phyloP scores from a whole-genome alignment of 1,140 invertebrate species.

The Oncopodura yosiiana region DNA sequence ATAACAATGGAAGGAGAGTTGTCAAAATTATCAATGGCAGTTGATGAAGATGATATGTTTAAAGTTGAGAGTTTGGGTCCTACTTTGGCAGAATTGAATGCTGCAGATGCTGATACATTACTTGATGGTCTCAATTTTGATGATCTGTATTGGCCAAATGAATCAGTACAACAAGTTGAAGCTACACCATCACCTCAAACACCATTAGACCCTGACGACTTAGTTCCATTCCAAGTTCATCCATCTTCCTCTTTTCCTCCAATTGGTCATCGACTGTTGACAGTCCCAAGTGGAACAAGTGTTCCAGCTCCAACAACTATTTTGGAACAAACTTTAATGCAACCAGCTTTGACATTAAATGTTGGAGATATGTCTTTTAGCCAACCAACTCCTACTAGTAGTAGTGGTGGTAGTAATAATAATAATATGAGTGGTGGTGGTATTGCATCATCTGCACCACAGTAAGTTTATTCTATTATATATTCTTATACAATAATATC shows the following conservation, averaged over 20 bases:
- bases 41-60: conserved; percentile 81
- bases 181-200: conserved; percentile 34
- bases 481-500: too few species aligned
- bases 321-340: conserved; percentile 17
- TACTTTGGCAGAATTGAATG: conserved; percentile 76
- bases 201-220: conserved; percentile 29
- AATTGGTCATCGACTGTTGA: conserved; percentile 8
- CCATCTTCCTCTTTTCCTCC: conserved; percentile 31
- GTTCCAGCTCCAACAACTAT: conserved; percentile 19
- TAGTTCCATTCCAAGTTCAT: conserved; percentile 22
- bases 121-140: conserved; percentile 75
- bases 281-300: not conserved
- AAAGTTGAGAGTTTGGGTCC: conserved; percentile 76
- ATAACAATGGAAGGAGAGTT: conserved; percentile 32
- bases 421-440: too few species aligned
- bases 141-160: conserved; percentile 64
- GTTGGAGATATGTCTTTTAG: conserved; percentile 8
- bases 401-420: too few species aligned
- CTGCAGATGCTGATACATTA: conserved; percentile 64
- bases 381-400: not conserved
- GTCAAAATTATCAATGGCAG: conserved; percentile 35
- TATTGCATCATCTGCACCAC: conserved; percentile 11
- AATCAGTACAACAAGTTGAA: conserved; percentile 36
- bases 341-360: conserved; percentile 17
- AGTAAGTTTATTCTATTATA: too few species aligned